Conservation (phyloP, 2,113 vertebrate genomes). For the Hypocryptadius cinnamomeus region DNA sequence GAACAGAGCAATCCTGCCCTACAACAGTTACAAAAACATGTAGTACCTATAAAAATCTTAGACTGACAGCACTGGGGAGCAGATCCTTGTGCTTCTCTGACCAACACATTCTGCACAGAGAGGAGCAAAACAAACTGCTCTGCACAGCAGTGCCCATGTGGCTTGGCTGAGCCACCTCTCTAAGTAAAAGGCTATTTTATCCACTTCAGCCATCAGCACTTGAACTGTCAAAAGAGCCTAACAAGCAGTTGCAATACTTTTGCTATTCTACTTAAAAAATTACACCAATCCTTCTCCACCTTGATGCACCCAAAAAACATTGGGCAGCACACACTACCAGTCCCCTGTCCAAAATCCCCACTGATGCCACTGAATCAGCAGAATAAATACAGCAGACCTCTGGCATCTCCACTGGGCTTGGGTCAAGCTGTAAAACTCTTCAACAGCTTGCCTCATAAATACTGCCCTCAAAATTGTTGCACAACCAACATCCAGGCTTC, state of each 20-base stretch:
- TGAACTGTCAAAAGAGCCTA: not conserved
- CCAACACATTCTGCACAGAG: not conserved
- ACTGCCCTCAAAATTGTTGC: not conserved
- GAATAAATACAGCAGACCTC: not conserved
- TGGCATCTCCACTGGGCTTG: not conserved
- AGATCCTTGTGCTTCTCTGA: not conserved
- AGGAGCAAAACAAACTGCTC: not conserved
- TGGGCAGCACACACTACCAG: accelerated
- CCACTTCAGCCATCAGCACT: not conserved
- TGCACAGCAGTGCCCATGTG: not conserved
- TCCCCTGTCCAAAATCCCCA: not conserved
- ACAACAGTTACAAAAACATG: not conserved
- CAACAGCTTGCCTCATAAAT: not conserved
- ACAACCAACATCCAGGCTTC: not conserved
- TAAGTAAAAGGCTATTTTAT: not conserved
- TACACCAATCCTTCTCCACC: not conserved
- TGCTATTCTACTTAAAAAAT: not conserved
- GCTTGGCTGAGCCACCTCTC: not conserved
- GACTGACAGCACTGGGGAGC: not conserved
- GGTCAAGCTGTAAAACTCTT: not conserved
- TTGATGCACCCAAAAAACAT: not conserved
- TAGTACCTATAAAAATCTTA: not conserved
- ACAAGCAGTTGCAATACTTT: not conserved
- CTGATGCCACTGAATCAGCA: not conserved
- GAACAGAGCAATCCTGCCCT: not conserved